These are phyloP conservation scores for Coleophora flavipennella DNA, from an alignment of 2,888 invertebrate species.

Conservation along the genomic window DNA sequence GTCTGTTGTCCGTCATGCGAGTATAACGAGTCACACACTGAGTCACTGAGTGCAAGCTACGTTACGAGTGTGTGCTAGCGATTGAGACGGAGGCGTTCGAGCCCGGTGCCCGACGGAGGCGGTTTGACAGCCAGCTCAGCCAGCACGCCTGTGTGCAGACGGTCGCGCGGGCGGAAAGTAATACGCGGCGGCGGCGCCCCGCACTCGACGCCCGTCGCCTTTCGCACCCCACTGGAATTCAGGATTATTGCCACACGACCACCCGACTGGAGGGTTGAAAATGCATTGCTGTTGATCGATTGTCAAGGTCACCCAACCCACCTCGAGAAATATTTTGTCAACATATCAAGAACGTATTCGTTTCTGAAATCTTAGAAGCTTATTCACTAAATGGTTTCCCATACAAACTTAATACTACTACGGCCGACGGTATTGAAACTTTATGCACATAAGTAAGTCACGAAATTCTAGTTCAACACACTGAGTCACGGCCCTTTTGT, in stretches of 20 bases:
- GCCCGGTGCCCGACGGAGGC: constrained; percentile 67
- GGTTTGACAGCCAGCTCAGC: constrained; percentile 68
- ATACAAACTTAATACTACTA: too few relatives aligned
- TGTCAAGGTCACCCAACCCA: too few relatives aligned
- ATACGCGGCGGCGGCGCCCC: constrained; percentile 40
- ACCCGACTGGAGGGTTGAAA: constrained; percentile 58
- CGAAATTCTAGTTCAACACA: too few relatives aligned
- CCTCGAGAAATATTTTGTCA: too few relatives aligned
- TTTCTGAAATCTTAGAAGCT: too few relatives aligned
- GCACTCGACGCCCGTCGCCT: constrained; percentile 27
- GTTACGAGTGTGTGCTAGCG: constrained; percentile 50
- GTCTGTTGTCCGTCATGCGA: constrained; percentile 57
- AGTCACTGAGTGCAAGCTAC: constrained; percentile 56
- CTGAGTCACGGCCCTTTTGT: too few relatives aligned
- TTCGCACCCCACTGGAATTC: constrained; percentile 31
- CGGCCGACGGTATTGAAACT: too few relatives aligned
- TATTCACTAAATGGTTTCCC: too few relatives aligned
- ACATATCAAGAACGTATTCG: neutral
- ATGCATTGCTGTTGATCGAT: constrained; percentile 39
- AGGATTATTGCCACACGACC: constrained; percentile 53
- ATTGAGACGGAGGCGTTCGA: constrained; percentile 58
- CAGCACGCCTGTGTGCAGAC: too few relatives aligned
- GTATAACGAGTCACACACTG: constrained; percentile 54
- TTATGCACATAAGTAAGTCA: too few relatives aligned
- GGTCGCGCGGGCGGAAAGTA: constrained; percentile 60